Conservation (phyloP, 2,888 invertebrate genomes). For the Aquatica leii region DNA sequence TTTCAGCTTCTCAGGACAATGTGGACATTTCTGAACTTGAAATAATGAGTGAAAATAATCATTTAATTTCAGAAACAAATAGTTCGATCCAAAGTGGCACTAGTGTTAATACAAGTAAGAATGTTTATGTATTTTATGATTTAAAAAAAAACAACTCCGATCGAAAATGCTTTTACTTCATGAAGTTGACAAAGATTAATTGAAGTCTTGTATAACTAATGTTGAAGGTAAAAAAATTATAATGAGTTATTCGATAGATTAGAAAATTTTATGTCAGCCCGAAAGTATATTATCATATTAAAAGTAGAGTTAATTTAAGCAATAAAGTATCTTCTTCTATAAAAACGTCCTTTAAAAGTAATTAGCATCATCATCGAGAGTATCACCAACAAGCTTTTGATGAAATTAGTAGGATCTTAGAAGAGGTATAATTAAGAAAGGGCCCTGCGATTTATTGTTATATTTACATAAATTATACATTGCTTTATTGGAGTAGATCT, state of each 20-base stretch:
- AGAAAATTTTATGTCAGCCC: background rate
- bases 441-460: slow-evolving; percentile 1
- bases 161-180: background rate
- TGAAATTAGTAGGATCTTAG: background rate
- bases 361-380: background rate
- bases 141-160: background rate
- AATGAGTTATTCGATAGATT: background rate
- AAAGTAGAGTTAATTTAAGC: background rate
- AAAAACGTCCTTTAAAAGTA: background rate
- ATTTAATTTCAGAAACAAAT: slow-evolving; percentile 3
- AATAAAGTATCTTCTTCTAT: slow-evolving; percentile 5
- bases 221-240: background rate
- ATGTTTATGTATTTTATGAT: background rate
- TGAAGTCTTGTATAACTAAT: background rate
- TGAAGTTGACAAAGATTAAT: too few relatives aligned
- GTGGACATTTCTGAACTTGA: background rate
- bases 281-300: background rate
- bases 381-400: slow-evolving; percentile 1
- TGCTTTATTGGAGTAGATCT: background rate
- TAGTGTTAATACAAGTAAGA: background rate
- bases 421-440: background rate
- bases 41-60: slow-evolving; percentile 7
- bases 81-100: background rate
- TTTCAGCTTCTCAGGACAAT: slow-evolving; percentile 3
- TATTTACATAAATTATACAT: background rate